phyloP scores from a whole-genome alignment of 1,140 invertebrate species.

The Lethrus apterus region DNA sequence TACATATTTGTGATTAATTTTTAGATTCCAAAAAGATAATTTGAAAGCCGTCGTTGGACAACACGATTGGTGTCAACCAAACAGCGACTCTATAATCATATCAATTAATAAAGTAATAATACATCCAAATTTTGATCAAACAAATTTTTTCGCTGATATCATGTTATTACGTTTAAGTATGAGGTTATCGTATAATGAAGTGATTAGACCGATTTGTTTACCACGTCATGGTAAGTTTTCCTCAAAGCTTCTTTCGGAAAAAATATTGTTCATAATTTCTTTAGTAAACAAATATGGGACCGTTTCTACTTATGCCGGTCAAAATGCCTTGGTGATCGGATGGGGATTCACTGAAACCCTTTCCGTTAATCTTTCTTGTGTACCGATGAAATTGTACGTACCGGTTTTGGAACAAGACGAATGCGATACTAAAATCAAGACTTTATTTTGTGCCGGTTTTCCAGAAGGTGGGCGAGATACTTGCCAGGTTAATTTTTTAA shows the following conservation, averaged over 20 bases:
- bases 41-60: neutral
- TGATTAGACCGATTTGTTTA: neutral
- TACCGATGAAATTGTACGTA: neutral
- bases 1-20: neutral
- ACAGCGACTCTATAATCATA: neutral
- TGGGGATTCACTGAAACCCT: slow-evolving; percentile 1
- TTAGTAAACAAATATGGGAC: no score
- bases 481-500: slow-evolving; percentile 1
- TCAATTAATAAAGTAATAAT: slow-evolving; percentile 3
- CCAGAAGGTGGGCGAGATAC: neutral
- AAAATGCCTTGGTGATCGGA: neutral
- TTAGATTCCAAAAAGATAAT: neutral
- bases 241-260: no score
- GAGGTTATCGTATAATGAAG: neutral
- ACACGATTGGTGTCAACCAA: slow-evolving; percentile 4
- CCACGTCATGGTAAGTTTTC: neutral
- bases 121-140: slow-evolving; percentile 3
- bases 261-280: no score
- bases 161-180: slow-evolving; percentile 9
- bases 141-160: slow-evolving; percentile 7
- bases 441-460: slow-evolving; percentile 9
- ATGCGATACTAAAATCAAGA: neutral
- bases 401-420: slow-evolving; percentile 1
- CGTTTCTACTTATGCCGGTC: no score
- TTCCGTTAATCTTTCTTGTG: neutral